Evolutionary conservation across 2,888 invertebrate species (phyloP), one percentile per base, ranked within the genome.

Genomic region (Ectobius pallidus): DNA sequence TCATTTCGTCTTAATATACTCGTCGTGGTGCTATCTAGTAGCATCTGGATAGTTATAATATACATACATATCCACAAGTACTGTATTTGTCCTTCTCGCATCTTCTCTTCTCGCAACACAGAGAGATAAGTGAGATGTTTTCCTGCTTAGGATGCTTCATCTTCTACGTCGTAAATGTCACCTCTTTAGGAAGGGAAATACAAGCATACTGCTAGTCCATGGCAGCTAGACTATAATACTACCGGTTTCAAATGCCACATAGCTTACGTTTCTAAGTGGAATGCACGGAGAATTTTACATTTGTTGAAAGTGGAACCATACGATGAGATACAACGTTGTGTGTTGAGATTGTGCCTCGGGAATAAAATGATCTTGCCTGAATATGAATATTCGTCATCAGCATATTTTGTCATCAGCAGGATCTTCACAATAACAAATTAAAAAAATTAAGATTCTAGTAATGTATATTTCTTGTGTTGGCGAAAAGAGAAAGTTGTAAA

Each of bases 131-230:
- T 61, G 20, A 61, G 61, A 61, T 61, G 61, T 61, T 32, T 30
- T 11, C n/a, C 1, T 61, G 11, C 32, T 32, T 32, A 32, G 20
- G 61, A 30, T 61, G 61, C 61, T 61, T 61, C 61, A 32, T 61
- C 61, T 61, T 61, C 61, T 20, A 32, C 61, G 16, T 61, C 61
- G 61, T 61, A 61, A 61, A 61, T 61, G 61, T 61, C 61, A 32
- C 61, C 61, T 14, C 32, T 61, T 61, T 61, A 61, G 61, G 61
- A 61, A 32, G 9, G 32, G n/a, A 14, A 30, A 34, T 30, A 30
- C 46, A 46, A 3, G 16, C n/a, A 46, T 4, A n/a, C 18, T n/a
- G 39, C 39, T 39, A 39, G 39, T 9, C 39, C 39, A 14, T 39
- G 39, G 39, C 39, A 39, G 39, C 39, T 39, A 6, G 7, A 39